phyloP scores from a whole-genome alignment of 2,888 invertebrate genomes.

The Acleris sparsana region DNA sequence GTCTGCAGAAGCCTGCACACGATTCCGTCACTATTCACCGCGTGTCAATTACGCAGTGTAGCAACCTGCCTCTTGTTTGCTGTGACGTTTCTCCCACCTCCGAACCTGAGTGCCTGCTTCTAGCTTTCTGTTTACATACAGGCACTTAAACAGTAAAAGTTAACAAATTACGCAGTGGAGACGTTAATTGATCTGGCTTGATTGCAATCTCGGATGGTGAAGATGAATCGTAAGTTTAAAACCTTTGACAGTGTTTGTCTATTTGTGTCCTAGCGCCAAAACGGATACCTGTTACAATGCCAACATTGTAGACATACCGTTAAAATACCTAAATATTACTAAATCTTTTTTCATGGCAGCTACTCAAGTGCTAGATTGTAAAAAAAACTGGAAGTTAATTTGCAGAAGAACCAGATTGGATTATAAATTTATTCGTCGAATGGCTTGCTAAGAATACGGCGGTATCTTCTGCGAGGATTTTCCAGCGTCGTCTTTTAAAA shows the following conservation, averaged over 20 bases:
- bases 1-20: constrained; percentile 17
- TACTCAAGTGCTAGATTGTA: background rate
- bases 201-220: too few relatives aligned
- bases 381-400: background rate
- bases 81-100: too few relatives aligned
- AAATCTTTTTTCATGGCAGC: background rate
- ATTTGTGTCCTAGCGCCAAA: too few relatives aligned
- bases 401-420: background rate
- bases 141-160: too few relatives aligned
- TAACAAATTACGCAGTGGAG: too few relatives aligned
- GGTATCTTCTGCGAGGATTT: constrained; percentile 7
- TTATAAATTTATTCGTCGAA: background rate
- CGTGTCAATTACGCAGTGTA: constrained; percentile 13
- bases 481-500: constrained; percentile 25
- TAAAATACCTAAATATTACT: background rate
- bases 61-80: background rate
- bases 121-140: too few relatives aligned
- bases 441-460: constrained; percentile 11
- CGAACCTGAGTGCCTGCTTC: too few relatives aligned
- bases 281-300: too few relatives aligned
- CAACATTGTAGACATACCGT: background rate
- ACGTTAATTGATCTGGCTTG: too few relatives aligned
- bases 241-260: too few relatives aligned
- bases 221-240: too few relatives aligned
- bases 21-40: constrained; percentile 19